Evolutionary conservation across 92 coral and sea anemone genomes (phyloP).

Genomic region (Blastomussa wellsi): DNA sequence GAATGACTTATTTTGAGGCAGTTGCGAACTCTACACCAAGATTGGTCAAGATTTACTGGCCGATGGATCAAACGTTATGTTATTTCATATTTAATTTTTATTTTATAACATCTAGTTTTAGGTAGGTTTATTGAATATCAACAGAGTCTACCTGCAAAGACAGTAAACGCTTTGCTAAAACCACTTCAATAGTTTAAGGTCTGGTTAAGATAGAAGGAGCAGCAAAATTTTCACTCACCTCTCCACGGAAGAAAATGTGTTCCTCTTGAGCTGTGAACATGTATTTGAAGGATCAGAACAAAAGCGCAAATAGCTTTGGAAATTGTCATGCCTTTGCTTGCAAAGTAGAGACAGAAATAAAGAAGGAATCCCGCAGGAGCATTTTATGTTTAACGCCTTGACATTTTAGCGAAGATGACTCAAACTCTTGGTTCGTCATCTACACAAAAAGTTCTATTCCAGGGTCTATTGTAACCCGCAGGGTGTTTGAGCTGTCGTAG

Average conservation of each 20-base stretch:
- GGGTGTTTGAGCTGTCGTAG: conserved; percentile 8
- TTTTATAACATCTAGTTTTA: background rate
- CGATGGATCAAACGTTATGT: background rate
- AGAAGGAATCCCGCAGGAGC: background rate
- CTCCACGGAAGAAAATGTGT: background rate
- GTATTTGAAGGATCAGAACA: background rate
- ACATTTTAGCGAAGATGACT: conserved; percentile 18
- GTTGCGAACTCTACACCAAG: background rate
- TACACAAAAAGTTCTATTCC: conserved; percentile 10
- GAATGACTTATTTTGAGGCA: background rate
- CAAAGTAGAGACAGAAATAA: background rate
- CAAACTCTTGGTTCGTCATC: conserved; percentile 23
- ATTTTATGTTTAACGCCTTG: background rate
- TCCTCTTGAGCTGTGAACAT: background rate
- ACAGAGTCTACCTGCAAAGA: background rate
- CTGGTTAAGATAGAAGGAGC: background rate
- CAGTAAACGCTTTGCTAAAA: background rate
- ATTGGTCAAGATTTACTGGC: background rate
- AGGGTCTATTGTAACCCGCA: conserved; percentile 3
- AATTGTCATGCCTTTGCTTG: conserved; percentile 9
- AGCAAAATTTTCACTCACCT: conserved; percentile 4
- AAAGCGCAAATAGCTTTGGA: background rate
- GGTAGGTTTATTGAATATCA: background rate
- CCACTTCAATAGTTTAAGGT: background rate
- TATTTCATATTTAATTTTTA: background rate